Conservation (phyloP, 1,140 invertebrate genomes). For the silkworm (Bombyx mori) region DNA sequence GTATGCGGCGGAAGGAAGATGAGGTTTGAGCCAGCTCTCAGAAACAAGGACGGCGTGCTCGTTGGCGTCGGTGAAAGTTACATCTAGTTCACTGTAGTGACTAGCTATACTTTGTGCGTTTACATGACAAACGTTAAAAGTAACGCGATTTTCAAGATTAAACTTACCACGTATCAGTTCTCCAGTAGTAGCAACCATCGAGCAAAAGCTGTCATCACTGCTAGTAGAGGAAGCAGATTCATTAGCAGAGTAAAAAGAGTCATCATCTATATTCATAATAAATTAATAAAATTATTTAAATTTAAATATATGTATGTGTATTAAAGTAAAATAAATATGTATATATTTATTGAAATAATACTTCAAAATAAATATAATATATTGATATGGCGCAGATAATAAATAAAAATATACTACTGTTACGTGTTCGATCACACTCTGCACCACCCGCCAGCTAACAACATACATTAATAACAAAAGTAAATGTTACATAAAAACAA, state of each 20-base stretch:
- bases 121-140: conserved; percentile 12
- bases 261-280: no score
- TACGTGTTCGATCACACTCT: no score
- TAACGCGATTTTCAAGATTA: background rate
- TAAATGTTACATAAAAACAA: no score
- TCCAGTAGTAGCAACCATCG: background rate
- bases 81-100: background rate
- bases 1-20: conserved; percentile 10
- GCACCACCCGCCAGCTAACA: no score
- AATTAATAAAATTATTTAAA: no score
- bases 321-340: background rate
- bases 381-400: no score
- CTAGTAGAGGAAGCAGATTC: background rate
- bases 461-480: no score
- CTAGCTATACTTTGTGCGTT: conserved; percentile 11
- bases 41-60: conserved; percentile 12
- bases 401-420: no score
- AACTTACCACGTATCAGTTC: background rate
- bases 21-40: conserved; percentile 14
- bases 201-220: background rate
- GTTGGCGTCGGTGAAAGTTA: conserved; percentile 1
- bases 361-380: no score
- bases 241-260: conserved; percentile 1
- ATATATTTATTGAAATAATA: no score
- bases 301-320: no score